These are phyloP conservation scores for Odontothrips loti DNA, from an alignment of 2,888 invertebrate genomes.

Conservation along the genomic window DNA sequence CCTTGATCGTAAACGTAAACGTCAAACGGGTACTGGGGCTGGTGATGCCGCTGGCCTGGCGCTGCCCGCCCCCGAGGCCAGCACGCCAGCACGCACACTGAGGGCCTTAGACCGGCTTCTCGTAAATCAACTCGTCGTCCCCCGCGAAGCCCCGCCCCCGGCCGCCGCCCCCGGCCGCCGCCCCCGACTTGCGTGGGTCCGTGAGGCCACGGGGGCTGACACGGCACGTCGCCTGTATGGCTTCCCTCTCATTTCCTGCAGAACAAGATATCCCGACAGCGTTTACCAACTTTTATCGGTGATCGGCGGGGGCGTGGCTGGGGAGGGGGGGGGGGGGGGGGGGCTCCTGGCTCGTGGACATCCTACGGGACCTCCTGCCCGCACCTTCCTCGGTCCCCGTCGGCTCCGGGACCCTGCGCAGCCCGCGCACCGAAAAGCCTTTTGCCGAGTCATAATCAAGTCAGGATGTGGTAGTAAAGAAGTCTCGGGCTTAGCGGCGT, in stretches of 20 bases:
- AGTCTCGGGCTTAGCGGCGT: not conserved
- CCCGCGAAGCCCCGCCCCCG: not conserved
- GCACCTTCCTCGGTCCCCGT: too few species aligned
- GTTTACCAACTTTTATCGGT: conserved; percentile 24
- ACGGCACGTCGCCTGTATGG: not conserved
- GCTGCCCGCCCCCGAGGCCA: not conserved
- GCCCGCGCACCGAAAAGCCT: not conserved
- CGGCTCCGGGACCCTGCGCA: too few species aligned
- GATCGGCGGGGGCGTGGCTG: not conserved
- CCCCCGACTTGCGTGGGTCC: not conserved
- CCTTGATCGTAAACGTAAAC: conserved; percentile 18
- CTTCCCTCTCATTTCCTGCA: conserved; percentile 7
- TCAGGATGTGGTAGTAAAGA: not conserved
- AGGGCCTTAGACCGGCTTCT: not conserved
- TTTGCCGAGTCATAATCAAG: too few species aligned
- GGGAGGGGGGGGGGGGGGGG: not conserved
- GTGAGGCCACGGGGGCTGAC: not conserved
- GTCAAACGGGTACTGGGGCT: not conserved
- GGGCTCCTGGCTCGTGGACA: not conserved
- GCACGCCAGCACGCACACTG: not conserved
- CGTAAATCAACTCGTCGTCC: not conserved
- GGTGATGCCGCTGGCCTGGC: not conserved
- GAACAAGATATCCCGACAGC: conserved; percentile 19
- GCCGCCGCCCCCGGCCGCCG: not conserved
- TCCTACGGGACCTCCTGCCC: not conserved